Percentiles rank a stretch among this genome's conserved stretches.
Conservation (phyloP, 2,888 invertebrate genomes). For the Rhodophaea formosa region DNA sequence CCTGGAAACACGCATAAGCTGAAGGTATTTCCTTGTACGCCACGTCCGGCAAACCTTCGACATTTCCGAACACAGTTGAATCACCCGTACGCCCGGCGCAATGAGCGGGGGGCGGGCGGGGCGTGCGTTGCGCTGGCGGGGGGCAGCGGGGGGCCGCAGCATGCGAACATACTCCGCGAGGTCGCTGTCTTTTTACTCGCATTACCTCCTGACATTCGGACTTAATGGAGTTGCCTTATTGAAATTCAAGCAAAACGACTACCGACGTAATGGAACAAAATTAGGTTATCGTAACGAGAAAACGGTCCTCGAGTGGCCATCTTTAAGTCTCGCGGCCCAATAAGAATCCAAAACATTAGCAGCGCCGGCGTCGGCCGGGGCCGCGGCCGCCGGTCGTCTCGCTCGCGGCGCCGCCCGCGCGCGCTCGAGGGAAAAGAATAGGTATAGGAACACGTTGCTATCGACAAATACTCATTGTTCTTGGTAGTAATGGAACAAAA, state of each 20-base stretch:
- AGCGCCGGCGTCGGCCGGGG: constrained; percentile 36
- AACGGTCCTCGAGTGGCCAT: constrained; percentile 75
- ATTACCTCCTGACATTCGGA: constrained; percentile 75
- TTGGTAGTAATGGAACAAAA: constrained; percentile 78
- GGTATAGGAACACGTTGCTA: constrained; percentile 62
- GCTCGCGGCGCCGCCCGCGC: constrained; percentile 36
- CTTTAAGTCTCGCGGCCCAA: constrained; percentile 74
- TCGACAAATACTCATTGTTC: constrained; percentile 77
- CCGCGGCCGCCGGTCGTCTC: constrained; percentile 52
- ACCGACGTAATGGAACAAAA: constrained; percentile 71
- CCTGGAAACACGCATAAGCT: constrained; percentile 68
- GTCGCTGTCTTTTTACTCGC: constrained; percentile 72
- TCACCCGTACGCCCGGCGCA: constrained; percentile 43
- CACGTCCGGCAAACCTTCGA: constrained; percentile 79
- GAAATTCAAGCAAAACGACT: constrained; percentile 72
- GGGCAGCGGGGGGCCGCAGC: constrained; percentile 34
- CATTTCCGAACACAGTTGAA: constrained; percentile 74
- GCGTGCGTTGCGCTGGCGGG: constrained; percentile 17
- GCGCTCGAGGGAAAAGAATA: constrained; percentile 54
- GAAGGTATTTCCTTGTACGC: constrained; percentile 77
- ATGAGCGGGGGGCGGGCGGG: constrained; percentile 24
- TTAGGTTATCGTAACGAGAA: constrained; percentile 78
- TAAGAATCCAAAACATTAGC: constrained; percentile 75
- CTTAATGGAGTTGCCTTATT: constrained; percentile 74
- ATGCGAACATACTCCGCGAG: constrained; percentile 66